Conservation (phyloP, 2,797 vertebrate species). For the Linurgus olivaceus region DNA sequence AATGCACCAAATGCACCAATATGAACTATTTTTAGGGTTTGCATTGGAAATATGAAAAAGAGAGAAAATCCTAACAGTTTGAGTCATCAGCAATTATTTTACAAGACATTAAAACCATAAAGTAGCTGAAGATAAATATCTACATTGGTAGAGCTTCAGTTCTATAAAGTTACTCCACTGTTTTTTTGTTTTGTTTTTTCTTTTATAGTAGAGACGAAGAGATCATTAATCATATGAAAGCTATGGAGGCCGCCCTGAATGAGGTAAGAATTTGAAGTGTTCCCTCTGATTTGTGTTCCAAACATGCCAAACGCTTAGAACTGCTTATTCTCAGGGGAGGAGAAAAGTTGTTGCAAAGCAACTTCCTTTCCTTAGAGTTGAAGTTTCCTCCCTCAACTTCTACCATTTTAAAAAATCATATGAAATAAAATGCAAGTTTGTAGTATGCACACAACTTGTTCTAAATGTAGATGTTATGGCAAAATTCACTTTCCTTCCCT, state of each 20-base stretch:
- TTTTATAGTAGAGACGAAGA: slow-evolving; percentile 74
- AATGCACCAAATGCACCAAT: neutral
- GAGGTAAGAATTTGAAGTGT: slow-evolving; percentile 58
- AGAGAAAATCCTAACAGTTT: neutral
- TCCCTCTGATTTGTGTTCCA: neutral
- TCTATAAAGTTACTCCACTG: neutral
- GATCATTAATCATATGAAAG: slow-evolving; percentile 74
- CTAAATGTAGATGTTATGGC: neutral
- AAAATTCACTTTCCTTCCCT: neutral
- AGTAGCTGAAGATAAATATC: neutral
- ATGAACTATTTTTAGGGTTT: neutral
- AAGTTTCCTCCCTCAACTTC: neutral
- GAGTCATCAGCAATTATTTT: neutral
- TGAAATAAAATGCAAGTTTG: neutral
- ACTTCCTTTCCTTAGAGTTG: neutral
- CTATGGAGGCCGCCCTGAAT: slow-evolving; percentile 66
- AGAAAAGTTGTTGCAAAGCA: neutral
- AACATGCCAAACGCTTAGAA: neutral
- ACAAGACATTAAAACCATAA: neutral
- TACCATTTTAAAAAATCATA: neutral
- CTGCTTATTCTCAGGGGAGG: too few species aligned
- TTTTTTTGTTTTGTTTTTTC: neutral
- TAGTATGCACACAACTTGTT: neutral
- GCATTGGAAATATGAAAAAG: neutral
- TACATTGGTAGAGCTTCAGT: neutral